phyloP scores from a whole-genome alignment of 2,113 vertebrate genomes.

The Picathartes gymnocephalus region DNA sequence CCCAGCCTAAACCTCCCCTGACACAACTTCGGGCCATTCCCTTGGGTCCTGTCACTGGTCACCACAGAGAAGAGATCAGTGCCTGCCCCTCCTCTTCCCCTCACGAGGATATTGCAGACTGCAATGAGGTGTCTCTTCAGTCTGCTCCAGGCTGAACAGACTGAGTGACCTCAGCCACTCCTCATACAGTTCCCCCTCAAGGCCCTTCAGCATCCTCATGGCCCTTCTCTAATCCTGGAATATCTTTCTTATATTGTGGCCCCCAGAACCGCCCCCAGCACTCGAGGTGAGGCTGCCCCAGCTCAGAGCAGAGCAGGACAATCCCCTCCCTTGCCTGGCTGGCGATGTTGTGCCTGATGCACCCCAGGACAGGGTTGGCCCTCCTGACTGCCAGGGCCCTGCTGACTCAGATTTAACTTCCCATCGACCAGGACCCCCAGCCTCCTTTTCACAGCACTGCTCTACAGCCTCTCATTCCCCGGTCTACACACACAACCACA shows the following conservation, averaged over 20 bases:
- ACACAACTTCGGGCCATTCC: not conserved
- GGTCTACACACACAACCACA: not conserved
- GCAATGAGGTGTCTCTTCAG: not conserved
- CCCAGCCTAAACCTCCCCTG: not conserved
- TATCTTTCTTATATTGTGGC: not conserved
- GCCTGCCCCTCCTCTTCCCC: rapidly evolving
- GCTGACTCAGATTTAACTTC: rapidly evolving
- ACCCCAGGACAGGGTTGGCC: not conserved
- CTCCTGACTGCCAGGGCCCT: not conserved
- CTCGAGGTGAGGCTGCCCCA: not conserved
- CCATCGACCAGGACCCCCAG: rapidly evolving
- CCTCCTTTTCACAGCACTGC: not conserved
- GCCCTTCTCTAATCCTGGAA: not conserved
- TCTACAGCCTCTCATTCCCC: not conserved
- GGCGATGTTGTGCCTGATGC: not conserved
- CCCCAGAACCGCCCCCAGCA: too few species aligned
- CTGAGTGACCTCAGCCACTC: rapidly evolving
- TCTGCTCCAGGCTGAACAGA: not conserved
- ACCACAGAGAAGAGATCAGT: not conserved
- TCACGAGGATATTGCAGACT: not conserved
- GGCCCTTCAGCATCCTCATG: not conserved
- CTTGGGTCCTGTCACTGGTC: not conserved
- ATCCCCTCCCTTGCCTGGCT: not conserved
- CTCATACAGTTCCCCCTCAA: rapidly evolving
- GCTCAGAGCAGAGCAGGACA: rapidly evolving